Percentiles rank a stretch among this genome's conserved stretches.
These are phyloP conservation scores for Lasioglossum baleicum DNA, from an alignment of 1,140 invertebrate genomes.

Conservation along the genomic window DNA sequence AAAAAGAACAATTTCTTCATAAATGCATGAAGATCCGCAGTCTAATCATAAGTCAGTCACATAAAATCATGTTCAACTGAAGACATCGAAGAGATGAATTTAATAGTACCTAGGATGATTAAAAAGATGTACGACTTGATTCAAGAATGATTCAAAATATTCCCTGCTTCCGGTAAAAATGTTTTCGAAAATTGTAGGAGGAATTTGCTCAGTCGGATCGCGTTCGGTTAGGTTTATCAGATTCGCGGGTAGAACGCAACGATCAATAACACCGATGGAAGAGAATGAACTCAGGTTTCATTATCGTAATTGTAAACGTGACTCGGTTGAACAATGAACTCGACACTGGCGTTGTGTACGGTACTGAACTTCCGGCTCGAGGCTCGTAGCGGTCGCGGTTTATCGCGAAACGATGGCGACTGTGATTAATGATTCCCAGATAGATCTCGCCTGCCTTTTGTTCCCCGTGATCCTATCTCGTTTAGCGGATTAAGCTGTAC, in stretches of 20 bases:
- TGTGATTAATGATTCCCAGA: conserved; percentile 19
- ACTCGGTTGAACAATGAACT: conserved; percentile 10
- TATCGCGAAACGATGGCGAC: conserved; percentile 18
- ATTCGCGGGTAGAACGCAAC: not conserved
- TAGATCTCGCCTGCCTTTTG: conserved; percentile 4
- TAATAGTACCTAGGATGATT: too few species aligned
- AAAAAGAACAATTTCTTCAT: too few species aligned
- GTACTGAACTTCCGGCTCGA: conserved; percentile 23
- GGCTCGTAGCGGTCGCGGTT: conserved; percentile 14
- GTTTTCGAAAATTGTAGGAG: too few species aligned
- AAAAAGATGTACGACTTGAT: too few species aligned
- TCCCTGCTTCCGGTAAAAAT: too few species aligned
- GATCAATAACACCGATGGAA: not conserved
- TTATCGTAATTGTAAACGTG: conserved; percentile 17
- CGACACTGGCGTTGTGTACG: conserved; percentile 9
- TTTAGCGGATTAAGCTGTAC: not conserved
- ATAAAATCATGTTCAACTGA: too few species aligned
- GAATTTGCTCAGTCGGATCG: too few species aligned
- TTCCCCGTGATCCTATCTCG: not conserved
- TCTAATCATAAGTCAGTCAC: too few species aligned
- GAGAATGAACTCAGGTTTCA: conserved; percentile 1
- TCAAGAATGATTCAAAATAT: too few species aligned
- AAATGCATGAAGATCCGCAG: too few species aligned
- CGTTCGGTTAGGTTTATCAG: too few species aligned
- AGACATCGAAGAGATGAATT: too few species aligned